Conservation (phyloP, 2,797 vertebrate genomes). For the Melanotaenia maccullochi region DNA sequence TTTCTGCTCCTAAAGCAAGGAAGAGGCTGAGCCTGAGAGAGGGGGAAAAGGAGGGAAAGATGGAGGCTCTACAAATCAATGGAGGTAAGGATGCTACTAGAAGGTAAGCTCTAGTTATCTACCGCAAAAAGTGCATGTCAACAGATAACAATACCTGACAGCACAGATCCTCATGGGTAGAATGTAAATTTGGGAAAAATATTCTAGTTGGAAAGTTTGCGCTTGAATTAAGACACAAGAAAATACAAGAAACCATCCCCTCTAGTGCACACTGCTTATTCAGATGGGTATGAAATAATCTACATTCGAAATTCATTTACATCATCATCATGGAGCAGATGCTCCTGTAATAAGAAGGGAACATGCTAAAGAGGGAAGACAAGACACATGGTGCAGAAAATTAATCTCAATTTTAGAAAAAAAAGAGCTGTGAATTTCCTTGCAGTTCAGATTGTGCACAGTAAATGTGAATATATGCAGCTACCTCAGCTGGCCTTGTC, state of each 20-base stretch:
- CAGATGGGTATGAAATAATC: conserved; percentile 73
- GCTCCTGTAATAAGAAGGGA: conserved; percentile 72
- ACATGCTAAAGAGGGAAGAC: conserved; percentile 76
- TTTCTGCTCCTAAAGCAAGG: conserved; percentile 73
- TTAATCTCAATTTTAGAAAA: conserved; percentile 78
- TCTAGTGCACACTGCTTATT: conserved; percentile 63
- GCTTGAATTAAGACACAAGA: conserved; percentile 70
- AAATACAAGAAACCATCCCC: conserved; percentile 60
- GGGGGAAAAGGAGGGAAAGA: conserved; percentile 31
- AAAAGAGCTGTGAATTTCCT: conserved; percentile 73
- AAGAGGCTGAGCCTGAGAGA: conserved; percentile 59
- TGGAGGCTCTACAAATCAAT: conserved; percentile 76
- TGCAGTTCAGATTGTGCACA: conserved; percentile 55
- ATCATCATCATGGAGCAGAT: conserved; percentile 81
- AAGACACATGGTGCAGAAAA: conserved; percentile 80
- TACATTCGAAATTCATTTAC: conserved; percentile 78
- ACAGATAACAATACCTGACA: conserved; percentile 78
- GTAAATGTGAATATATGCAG: conserved; percentile 68
- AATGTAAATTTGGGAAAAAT: conserved; percentile 63
- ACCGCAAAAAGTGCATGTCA: conserved; percentile 69
- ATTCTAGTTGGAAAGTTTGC: conserved; percentile 54
- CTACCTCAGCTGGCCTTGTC: conserved; percentile 69
- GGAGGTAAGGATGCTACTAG: conserved; percentile 74
- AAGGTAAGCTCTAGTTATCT: conserved; percentile 78
- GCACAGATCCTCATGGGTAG: conserved; percentile 47